These are phyloP conservation scores for Pocillopora grandis DNA, from an alignment of 92 coral and sea anemone species.

Conservation along the genomic window DNA sequence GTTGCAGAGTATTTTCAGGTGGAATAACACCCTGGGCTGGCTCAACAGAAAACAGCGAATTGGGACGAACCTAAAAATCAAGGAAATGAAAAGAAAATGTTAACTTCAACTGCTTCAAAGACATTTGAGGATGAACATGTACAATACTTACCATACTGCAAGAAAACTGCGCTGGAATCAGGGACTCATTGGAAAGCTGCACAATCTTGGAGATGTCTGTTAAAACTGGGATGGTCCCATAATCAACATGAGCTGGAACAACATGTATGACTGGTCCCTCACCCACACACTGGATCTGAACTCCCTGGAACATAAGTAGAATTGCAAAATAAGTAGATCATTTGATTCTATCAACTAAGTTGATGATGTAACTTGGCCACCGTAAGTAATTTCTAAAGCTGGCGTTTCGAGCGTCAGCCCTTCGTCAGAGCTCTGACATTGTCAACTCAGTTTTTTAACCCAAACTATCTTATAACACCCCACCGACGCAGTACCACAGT, in stretches of 20 bases:
- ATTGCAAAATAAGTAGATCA: not conserved
- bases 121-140: not conserved
- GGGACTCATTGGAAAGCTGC: constrained; percentile 89
- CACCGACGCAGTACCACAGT: too few relatives aligned
- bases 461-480: too few relatives aligned
- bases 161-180: constrained; percentile 96
- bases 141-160: constrained; percentile 81
- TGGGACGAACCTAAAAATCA: constrained; percentile 83
- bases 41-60: constrained; percentile 82
- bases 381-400: too few relatives aligned
- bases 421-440: too few relatives aligned
- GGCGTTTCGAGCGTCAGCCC: too few relatives aligned
- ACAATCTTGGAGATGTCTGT: constrained; percentile 67
- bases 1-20: constrained; percentile 84
- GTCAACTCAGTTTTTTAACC: too few relatives aligned
- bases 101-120: not conserved
- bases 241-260: constrained; percentile 85
- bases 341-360: too few relatives aligned
- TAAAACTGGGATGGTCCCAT: constrained; percentile 87
- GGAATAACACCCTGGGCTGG: constrained; percentile 87
- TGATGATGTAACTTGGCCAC: too few relatives aligned
- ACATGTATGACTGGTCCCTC: constrained; percentile 99
- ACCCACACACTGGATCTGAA: constrained; percentile 89
- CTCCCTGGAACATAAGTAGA: constrained; percentile 50
- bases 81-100: not conserved